These are phyloP conservation scores for Psittacula cyanocephala DNA, from an alignment of 2,113 vertebrate genomes.

Conservation along the genomic window DNA sequence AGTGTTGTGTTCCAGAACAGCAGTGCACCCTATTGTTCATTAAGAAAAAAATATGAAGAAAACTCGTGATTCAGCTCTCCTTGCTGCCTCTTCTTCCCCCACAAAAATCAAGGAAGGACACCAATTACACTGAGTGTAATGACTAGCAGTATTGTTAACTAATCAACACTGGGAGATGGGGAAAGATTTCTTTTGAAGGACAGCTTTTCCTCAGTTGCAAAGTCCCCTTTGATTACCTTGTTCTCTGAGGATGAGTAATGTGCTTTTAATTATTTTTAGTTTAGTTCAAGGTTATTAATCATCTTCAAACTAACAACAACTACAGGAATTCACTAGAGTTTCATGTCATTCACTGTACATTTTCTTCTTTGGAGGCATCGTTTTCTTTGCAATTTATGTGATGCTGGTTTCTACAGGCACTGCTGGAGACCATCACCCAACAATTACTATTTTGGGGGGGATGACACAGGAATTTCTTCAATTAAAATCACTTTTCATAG, in stretches of 20 bases:
- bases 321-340: not conserved
- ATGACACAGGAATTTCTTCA: not conserved
- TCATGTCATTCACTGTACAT: not conserved
- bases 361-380: not conserved
- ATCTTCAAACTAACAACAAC: not conserved
- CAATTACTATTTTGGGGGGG: not conserved
- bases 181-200: constrained; percentile 48
- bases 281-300: constrained; percentile 38
- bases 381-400: not conserved
- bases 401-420: not conserved
- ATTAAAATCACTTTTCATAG: not conserved
- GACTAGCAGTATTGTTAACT: constrained; percentile 17
- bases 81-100: constrained; percentile 16
- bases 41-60: constrained; percentile 48
- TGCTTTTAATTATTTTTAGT: constrained; percentile 32
- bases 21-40: not conserved
- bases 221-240: constrained; percentile 33
- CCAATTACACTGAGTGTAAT: not conserved
- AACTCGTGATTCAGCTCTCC: constrained; percentile 59
- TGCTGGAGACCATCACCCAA: not conserved
- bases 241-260: constrained; percentile 56
- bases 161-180: not conserved
- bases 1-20: not conserved
- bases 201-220: constrained; percentile 45
- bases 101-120: constrained; percentile 51